Evolutionary conservation across 2,797 vertebrate genomes (phyloP).

Genomic region (Varecia variegata): DNA sequence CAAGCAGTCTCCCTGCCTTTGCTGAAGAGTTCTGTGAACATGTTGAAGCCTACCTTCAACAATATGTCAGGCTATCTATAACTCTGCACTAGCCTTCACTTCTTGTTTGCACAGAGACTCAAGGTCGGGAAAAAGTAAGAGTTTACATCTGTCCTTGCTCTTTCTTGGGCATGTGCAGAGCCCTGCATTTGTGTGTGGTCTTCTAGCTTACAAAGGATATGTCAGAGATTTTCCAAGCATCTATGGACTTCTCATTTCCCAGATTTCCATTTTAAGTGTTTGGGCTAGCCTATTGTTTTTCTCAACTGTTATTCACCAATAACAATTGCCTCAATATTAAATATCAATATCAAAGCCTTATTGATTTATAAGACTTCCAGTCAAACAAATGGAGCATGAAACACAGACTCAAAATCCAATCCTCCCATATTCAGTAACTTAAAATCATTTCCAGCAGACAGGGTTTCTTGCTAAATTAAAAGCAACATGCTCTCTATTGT

Average conservation of each 20-base stretch:
- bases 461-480: neutral
- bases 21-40: neutral
- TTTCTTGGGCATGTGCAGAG: neutral
- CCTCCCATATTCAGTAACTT: neutral
- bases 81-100: neutral
- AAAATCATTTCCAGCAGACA: neutral
- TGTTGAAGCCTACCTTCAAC: neutral
- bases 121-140: neutral
- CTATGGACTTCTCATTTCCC: neutral
- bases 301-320: neutral
- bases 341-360: neutral
- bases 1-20: neutral
- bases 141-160: neutral
- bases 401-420: neutral
- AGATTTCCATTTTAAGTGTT: neutral
- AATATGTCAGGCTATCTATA: neutral
- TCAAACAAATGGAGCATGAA: neutral
- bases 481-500: neutral
- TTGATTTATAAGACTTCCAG: neutral
- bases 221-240: neutral
- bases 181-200: too few relatives aligned
- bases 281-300: neutral
- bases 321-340: neutral
- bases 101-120: neutral
- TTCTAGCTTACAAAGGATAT: neutral